Evolutionary conservation across 2,888 invertebrate genomes (phyloP), one percentile per base, ranked within the genome.

Genomic region (Folsomia manolachei): DNA sequence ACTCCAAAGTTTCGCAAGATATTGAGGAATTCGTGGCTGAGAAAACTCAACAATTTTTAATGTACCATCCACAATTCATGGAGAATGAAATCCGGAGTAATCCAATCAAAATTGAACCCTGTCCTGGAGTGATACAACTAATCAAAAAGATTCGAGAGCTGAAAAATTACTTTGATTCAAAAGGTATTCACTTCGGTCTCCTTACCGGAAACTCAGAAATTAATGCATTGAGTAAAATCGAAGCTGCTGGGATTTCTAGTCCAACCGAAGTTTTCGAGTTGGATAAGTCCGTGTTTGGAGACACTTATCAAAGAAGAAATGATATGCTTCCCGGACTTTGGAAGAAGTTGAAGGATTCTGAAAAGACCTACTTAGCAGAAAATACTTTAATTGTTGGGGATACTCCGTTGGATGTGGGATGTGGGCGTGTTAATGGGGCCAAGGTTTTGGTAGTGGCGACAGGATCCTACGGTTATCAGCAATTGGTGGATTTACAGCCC

Each of bases 381-480:
- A 61, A 68, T 23, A 68, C 68, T 1, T 21, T 68, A 60, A 60
- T 68, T 68, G 27, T 68, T 60, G 68, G 68, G 27, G 68, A 68
- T n/a, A 68, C 68, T 7, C 68, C 68, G 7, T 4, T 60, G 19
- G 68, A 68, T 56, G 56, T 60, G 68, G 19, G 68, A 68, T 56
- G 56, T 60, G 68, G 56, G 4, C 27, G 27, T 27, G 19, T 19
- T 14, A 25, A 68, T 26, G 27, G 19, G 11, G 68, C 56, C 2
- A 68, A 68, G 27, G 56, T 18, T 1, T 7, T 68, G 1, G 68
- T 27, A 9, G 60, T 68, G 27, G 68, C 68, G 1, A 60, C 60
- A 4, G 68, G 68, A 68, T 19, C 19, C 0, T 68, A 27, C 21
- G 21, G 1, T 1, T 1, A n/a, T 7, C 27, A 60, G 9, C 0